These are phyloP conservation scores for Callionymus lyra DNA, from an alignment of 2,113 vertebrate genomes.

Conservation along the genomic window DNA sequence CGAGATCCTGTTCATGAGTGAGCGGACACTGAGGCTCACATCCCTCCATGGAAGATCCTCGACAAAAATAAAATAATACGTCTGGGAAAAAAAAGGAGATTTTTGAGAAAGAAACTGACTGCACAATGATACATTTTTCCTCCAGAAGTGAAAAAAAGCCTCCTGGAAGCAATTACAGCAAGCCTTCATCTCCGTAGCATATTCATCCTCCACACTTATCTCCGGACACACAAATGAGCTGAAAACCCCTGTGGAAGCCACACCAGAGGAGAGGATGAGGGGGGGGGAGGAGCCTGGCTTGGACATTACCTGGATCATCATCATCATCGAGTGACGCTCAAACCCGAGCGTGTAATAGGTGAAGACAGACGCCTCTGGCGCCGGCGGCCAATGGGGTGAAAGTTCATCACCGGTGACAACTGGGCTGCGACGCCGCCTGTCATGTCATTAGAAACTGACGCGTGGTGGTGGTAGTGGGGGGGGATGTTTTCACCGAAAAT, in stretches of 20 bases:
- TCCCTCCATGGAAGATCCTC: too few relatives aligned
- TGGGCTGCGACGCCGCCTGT: slow-evolving; percentile 32
- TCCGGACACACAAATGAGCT: slow-evolving; percentile 51
- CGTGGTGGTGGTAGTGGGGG: too few relatives aligned
- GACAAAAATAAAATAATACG: too few relatives aligned
- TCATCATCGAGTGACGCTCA: slow-evolving; percentile 56
- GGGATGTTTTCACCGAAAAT: slow-evolving; percentile 21
- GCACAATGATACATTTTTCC: too few relatives aligned
- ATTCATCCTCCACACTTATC: slow-evolving; percentile 47
- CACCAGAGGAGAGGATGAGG: slow-evolving; percentile 16
- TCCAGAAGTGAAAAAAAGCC: slow-evolving; percentile 4
- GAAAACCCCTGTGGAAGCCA: slow-evolving; percentile 21
- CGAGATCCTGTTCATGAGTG: too few relatives aligned
- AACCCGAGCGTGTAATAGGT: slow-evolving; percentile 65
- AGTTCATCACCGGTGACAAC: slow-evolving; percentile 64
- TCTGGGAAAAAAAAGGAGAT: too few relatives aligned
- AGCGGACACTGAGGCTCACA: too few relatives aligned
- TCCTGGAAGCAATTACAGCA: slow-evolving; percentile 40
- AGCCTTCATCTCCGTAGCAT: slow-evolving; percentile 21
- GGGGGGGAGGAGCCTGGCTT: slow-evolving; percentile 42
- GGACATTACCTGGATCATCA: slow-evolving; percentile 62
- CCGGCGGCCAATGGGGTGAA: slow-evolving; percentile 59
- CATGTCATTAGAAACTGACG: slow-evolving; percentile 55
- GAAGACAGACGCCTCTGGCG: slow-evolving; percentile 65
- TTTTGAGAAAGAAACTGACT: too few relatives aligned